These are phyloP conservation scores for Cryptotis parvus DNA, from an alignment of 2,113 vertebrate species.

Conservation along the genomic window DNA sequence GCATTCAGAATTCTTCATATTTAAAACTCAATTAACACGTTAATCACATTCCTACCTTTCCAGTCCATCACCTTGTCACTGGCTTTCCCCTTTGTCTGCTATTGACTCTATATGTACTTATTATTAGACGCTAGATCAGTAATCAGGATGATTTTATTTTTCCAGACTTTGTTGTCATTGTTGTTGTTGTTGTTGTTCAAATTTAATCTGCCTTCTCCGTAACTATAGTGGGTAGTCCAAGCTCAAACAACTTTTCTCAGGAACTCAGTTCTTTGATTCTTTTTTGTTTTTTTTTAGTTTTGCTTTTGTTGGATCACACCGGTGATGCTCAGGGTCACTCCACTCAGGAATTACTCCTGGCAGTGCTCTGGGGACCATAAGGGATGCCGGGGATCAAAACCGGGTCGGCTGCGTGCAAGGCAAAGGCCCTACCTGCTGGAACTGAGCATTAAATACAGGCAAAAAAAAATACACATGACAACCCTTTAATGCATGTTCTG, in stretches of 20 bases:
- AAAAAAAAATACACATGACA: too few species aligned
- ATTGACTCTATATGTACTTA: not conserved
- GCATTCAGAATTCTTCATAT: not conserved
- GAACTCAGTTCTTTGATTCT: not conserved
- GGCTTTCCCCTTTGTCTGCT: not conserved
- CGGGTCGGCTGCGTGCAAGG: too few species aligned
- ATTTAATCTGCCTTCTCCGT: not conserved
- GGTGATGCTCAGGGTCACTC: too few species aligned
- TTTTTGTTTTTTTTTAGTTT: not conserved
- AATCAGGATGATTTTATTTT: not conserved
- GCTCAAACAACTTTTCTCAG: constrained; percentile 24
- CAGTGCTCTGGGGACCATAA: too few species aligned
- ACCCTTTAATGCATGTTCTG: too few species aligned
- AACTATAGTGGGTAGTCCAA: not conserved
- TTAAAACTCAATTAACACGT: not conserved
- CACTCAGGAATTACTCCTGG: too few species aligned
- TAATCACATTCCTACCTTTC: not conserved
- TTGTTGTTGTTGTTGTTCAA: not conserved
- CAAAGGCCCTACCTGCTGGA: too few species aligned
- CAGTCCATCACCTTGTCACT: not conserved
- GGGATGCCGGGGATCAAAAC: too few species aligned
- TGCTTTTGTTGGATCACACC: not conserved
- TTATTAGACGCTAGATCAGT: not conserved
- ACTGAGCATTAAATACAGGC: too few species aligned
- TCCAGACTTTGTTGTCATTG: not conserved